Evolutionary conservation across 2,888 invertebrate genomes (phyloP).

Genomic region (Mesoligia furuncula): DNA sequence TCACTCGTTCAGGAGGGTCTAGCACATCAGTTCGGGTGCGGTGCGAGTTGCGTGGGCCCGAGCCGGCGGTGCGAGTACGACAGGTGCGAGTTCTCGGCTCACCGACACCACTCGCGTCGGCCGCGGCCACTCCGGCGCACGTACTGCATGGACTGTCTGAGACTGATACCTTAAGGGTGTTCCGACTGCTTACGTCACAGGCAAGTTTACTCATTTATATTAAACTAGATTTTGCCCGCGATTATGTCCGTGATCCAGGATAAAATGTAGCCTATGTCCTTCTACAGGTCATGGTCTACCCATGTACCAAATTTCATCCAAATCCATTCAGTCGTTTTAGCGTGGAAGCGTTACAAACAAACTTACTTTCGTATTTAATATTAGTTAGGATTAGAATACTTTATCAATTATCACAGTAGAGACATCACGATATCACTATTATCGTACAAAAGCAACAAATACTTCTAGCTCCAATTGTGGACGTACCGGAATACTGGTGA

Average conservation of each 20-base stretch:
- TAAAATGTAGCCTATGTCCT: neutral
- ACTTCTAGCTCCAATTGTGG: neutral
- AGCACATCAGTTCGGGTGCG: conserved; percentile 91
- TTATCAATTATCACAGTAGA: neutral
- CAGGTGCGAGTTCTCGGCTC: conserved; percentile 91
- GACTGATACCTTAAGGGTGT: conserved; percentile 97
- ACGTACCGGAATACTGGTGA: neutral
- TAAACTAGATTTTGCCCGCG: neutral
- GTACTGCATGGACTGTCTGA: conserved; percentile 97
- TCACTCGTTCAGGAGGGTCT: conserved; percentile 27
- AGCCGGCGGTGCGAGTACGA: conserved; percentile 96
- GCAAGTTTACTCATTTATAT: conserved; percentile 78
- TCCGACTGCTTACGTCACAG: conserved; percentile 97
- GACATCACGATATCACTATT: too few relatives aligned
- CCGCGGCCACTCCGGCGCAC: conserved; percentile 78
- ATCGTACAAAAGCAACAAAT: neutral
- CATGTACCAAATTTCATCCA: too few relatives aligned
- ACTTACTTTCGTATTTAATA: neutral
- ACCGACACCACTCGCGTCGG: conserved; percentile 68
- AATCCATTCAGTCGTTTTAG: neutral
- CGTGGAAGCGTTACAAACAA: neutral
- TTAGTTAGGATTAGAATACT: neutral
- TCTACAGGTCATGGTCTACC: too few relatives aligned
- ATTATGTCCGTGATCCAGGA: neutral
- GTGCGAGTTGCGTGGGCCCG: conserved; percentile 97